Evolutionary conservation across 2,113 vertebrate genomes (phyloP).

Genomic region (Caranx ignobilis): DNA sequence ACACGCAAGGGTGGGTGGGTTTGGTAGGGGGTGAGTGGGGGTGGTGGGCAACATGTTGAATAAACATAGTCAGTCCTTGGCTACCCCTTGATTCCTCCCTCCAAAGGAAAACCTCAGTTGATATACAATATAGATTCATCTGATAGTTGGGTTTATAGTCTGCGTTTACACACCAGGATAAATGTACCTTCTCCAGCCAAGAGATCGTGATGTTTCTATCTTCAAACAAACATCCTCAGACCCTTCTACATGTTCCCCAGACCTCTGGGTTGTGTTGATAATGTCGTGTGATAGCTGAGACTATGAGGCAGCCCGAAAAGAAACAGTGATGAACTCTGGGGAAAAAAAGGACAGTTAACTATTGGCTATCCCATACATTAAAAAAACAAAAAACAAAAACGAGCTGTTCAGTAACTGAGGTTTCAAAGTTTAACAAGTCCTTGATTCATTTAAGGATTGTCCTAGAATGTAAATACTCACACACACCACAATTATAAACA

Average conservation of each 20-base stretch:
- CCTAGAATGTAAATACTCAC: constrained; percentile 6
- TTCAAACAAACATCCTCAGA: constrained; percentile 73
- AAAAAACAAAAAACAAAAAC: constrained; percentile 39
- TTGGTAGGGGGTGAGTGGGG: not conserved
- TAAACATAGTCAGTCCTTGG: constrained; percentile 69
- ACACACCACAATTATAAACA: not conserved
- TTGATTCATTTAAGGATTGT: not conserved
- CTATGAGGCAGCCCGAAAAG: constrained; percentile 49
- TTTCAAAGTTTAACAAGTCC: constrained; percentile 25
- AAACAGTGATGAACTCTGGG: constrained; percentile 63
- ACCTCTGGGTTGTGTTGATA: constrained; percentile 69
- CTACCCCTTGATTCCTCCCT: constrained; percentile 45
- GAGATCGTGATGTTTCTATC: constrained; percentile 66
- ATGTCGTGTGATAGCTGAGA: constrained; percentile 60
- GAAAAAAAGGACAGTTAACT: constrained; percentile 46
- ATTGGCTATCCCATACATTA: constrained; percentile 33
- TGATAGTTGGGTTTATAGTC: constrained; percentile 69
- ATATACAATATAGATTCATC: constrained; percentile 67
- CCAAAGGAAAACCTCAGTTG: constrained; percentile 60
- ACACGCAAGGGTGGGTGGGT: constrained; percentile 31
- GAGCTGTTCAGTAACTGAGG: not conserved
- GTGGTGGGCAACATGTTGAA: constrained; percentile 53
- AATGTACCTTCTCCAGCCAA: constrained; percentile 64
- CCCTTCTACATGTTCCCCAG: constrained; percentile 61
- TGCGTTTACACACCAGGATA: constrained; percentile 67